Percentiles rank a stretch among this genome's conserved stretches.
Conservation (phyloP, 1,140 invertebrate genomes). For the Vanessa atalanta region DNA sequence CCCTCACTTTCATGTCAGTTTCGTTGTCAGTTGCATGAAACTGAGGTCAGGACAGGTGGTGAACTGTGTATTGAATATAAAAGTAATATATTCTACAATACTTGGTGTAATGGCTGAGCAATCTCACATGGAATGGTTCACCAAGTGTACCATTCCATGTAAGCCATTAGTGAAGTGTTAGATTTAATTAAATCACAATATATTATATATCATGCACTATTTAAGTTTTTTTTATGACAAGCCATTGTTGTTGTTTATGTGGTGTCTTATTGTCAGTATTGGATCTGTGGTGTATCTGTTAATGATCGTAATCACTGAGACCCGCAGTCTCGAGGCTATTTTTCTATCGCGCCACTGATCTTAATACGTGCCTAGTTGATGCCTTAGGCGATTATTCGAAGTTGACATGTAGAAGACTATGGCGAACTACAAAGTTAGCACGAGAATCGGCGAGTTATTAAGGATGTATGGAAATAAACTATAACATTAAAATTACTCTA, state of each 20-base stretch:
- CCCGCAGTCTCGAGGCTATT: constrained; percentile 50
- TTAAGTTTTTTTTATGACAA: constrained; percentile 71
- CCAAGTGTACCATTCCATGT: constrained; percentile 46
- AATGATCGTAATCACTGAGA: constrained; percentile 35
- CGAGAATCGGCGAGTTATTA: constrained; percentile 5
- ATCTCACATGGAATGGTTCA: constrained; percentile 38
- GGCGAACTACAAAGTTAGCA: constrained; percentile 16
- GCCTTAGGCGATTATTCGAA: constrained; percentile 13
- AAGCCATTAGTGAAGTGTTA: constrained; percentile 48
- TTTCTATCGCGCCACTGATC: constrained; percentile 42
- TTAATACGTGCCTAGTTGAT: constrained; percentile 24
- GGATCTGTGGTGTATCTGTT: constrained; percentile 33
- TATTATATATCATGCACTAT: constrained; percentile 59
- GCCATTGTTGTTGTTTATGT: constrained; percentile 58
- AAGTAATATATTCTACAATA: constrained; percentile 44
- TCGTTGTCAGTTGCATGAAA: constrained; percentile 1
- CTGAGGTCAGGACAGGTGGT: constrained; percentile 25
- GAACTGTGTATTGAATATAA: constrained; percentile 35
- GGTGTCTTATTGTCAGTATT: constrained; percentile 36
- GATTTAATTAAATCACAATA: constrained; percentile 64
- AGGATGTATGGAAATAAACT: constrained; percentile 17
- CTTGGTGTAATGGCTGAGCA: constrained; percentile 37
- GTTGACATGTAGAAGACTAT: constrained; percentile 27
- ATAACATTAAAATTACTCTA: constrained; percentile 29
- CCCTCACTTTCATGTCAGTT: constrained; percentile 7